Evolutionary conservation across 2,113 vertebrate species (phyloP).

Genomic region (Poecile atricapillus): DNA sequence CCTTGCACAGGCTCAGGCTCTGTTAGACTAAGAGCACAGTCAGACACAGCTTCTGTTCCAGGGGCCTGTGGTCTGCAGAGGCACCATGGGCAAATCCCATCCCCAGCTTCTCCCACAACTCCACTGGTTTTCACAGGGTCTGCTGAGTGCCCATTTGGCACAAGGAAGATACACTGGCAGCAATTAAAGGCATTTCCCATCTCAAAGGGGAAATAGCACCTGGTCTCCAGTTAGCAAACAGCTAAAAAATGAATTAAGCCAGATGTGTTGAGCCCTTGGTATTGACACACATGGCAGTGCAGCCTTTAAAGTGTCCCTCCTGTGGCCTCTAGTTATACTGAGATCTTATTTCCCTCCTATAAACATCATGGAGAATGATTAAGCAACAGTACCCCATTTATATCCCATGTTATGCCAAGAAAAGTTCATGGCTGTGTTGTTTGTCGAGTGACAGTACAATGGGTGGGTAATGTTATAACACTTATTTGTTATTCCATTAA

Average conservation of each 20-base stretch:
- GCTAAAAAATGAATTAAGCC: slow-evolving; percentile 46
- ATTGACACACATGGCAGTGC: slow-evolving; percentile 22
- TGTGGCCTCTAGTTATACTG: slow-evolving; percentile 5
- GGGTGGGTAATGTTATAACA: not conserved
- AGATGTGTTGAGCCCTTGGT: slow-evolving; percentile 16
- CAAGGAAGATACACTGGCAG: not conserved
- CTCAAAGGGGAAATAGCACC: slow-evolving; percentile 50
- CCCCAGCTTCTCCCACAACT: not conserved
- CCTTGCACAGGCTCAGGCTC: accelerated
- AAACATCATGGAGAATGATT: slow-evolving; percentile 22
- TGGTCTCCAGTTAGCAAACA: slow-evolving; percentile 54
- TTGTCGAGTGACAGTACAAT: not conserved
- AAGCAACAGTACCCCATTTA: not conserved
- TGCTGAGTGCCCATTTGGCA: not conserved
- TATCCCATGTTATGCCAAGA: not conserved
- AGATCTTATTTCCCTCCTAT: slow-evolving; percentile 48
- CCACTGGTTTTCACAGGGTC: not conserved
- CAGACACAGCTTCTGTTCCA: not conserved
- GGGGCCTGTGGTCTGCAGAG: not conserved
- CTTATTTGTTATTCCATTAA: not conserved
- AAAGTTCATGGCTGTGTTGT: not conserved
- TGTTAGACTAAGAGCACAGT: not conserved
- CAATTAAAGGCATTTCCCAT: slow-evolving; percentile 23
- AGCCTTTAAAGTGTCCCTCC: slow-evolving; percentile 49
- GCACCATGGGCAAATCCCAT: not conserved